Evolutionary conservation across 2,113 vertebrate genomes (phyloP).

Genomic region (Atrichornis clamosus): DNA sequence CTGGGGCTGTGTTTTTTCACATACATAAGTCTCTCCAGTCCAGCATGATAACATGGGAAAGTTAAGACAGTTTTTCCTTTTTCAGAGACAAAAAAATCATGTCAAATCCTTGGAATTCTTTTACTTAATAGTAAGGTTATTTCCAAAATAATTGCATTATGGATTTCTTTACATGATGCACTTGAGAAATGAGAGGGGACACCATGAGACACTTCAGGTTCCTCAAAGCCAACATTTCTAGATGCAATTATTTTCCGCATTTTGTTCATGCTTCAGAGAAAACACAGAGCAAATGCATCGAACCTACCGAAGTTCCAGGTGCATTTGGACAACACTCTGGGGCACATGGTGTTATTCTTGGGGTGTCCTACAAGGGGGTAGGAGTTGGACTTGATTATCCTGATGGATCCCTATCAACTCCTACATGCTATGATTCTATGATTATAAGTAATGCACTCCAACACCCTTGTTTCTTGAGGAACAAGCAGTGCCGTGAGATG

Average conservation of each 20-base stretch:
- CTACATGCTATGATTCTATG: background rate
- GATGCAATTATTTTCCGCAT: background rate
- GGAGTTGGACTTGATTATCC: background rate
- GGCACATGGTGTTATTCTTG: background rate
- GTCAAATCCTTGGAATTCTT: background rate
- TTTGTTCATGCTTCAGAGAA: background rate
- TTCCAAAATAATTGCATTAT: slow-evolving; percentile 6
- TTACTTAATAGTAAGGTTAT: background rate
- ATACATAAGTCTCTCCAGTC: slow-evolving; percentile 43
- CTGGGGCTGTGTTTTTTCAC: slow-evolving; percentile 59
- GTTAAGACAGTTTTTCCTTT: slow-evolving; percentile 45
- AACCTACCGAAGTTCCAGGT: background rate
- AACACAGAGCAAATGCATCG: background rate
- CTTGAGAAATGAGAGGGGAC: background rate
- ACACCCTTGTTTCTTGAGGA: background rate
- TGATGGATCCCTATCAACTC: background rate
- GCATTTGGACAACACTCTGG: background rate
- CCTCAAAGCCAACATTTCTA: background rate
- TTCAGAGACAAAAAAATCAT: slow-evolving; percentile 33
- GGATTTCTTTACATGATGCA: background rate
- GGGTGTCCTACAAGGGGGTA: background rate
- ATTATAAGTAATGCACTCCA: background rate
- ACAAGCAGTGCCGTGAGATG: background rate
- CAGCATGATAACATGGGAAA: slow-evolving; percentile 64
- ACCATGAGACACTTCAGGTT: background rate